Conservation (phyloP, 2,113 vertebrate species). For the Grus americana region DNA sequence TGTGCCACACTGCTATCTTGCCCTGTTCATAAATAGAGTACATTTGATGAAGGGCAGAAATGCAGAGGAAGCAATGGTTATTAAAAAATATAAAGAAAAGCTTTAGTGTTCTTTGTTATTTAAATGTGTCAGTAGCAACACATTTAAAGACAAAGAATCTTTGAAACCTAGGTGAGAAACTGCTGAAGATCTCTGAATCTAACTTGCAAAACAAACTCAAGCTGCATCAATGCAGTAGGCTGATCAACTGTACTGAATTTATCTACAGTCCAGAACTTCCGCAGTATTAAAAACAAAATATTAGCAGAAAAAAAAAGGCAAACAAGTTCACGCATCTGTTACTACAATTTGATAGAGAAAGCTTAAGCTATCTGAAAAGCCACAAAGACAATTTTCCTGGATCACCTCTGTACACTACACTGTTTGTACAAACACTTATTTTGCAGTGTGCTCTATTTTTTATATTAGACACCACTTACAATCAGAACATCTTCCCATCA, state of each 20-base stretch:
- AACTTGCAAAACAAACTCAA: slow-evolving; percentile 35
- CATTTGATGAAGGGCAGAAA: neutral
- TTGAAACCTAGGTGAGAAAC: slow-evolving; percentile 24
- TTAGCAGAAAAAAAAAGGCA: neutral
- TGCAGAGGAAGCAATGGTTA: neutral
- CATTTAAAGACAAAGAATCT: slow-evolving; percentile 5
- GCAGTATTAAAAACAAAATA: neutral
- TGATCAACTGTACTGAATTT: neutral
- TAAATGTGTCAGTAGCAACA: slow-evolving; percentile 15
- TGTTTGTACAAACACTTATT: neutral
- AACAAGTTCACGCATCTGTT: neutral
- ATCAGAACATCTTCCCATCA: no score
- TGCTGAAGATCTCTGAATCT: slow-evolving; percentile 9
- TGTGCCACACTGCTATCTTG: neutral
- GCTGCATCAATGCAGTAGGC: neutral
- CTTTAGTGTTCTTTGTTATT: neutral
- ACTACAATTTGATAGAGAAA: neutral
- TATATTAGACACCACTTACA: no score
- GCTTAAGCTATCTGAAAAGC: neutral
- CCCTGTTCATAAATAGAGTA: neutral
- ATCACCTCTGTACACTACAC: neutral
- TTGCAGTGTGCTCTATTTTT: no score
- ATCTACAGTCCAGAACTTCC: neutral
- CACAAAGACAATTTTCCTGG: neutral
- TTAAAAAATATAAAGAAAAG: neutral